These are phyloP conservation scores for Denticeps clupeoides DNA, from an alignment of 2,797 vertebrate genomes.

Conservation along the genomic window DNA sequence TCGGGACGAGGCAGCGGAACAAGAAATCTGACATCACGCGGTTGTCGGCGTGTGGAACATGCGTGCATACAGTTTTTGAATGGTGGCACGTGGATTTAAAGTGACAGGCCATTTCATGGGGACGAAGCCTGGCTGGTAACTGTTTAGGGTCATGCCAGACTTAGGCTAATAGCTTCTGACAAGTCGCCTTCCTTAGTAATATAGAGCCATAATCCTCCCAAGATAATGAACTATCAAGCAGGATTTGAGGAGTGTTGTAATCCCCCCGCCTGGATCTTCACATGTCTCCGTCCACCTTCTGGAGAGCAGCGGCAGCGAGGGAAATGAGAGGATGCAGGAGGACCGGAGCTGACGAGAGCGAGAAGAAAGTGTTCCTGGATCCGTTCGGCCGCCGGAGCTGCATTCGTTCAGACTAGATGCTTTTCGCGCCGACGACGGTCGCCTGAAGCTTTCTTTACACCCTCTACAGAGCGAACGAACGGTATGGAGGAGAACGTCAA, in stretches of 20 bases:
- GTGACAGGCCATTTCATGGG: not conserved
- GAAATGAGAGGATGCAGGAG: conserved; percentile 2
- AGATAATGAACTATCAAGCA: conserved; percentile 40
- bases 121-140: conserved; percentile 7
- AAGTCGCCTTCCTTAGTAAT: conserved; percentile 34
- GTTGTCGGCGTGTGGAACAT: no score
- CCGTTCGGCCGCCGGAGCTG: no score
- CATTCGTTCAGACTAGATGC: no score
- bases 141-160: conserved; percentile 34
- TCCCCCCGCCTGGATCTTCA: conserved; percentile 26
- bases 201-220: conserved; percentile 47
- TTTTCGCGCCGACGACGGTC: no score
- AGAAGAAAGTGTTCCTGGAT: no score
- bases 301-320: conserved; percentile 1
- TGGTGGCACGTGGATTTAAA: not conserved
- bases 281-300: conserved; percentile 22
- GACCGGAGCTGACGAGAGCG: conserved; percentile 4
- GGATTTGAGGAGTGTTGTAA: conserved; percentile 43
- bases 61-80: no score
- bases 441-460: no score
- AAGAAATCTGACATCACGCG: no score
- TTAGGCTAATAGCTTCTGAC: conserved; percentile 37
- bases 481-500: no score
- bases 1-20: no score
- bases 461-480: no score